Percentiles rank a stretch among this genome's conserved stretches.
Conservation (phyloP, 2,888 invertebrate genomes). For the Branchipolynoe longqiensis region DNA sequence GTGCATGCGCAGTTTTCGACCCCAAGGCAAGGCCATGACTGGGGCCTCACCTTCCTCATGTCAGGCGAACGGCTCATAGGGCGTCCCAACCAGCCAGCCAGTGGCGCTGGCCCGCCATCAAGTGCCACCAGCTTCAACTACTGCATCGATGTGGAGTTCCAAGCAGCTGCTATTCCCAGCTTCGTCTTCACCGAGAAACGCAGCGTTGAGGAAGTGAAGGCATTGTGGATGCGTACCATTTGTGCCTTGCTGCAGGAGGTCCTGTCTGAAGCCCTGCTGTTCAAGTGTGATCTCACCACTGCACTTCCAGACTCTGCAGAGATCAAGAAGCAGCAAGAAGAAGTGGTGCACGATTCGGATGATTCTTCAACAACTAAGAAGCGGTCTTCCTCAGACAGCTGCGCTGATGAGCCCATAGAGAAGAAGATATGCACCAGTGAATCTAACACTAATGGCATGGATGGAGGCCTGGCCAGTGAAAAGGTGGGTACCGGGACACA, state of each 20-base stretch:
- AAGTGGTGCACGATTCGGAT: not conserved
- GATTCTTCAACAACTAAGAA: not conserved
- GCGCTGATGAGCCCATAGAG: not conserved
- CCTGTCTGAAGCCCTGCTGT: slow-evolving; percentile 63
- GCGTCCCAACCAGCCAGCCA: not conserved
- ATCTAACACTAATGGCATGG: not conserved
- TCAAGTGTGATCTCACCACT: slow-evolving; percentile 59
- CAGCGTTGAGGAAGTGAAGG: not conserved
- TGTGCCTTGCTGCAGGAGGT: slow-evolving; percentile 67
- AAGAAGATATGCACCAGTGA: not conserved
- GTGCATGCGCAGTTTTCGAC: not conserved
- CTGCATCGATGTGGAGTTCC: slow-evolving; percentile 61
- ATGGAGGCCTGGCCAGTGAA: not conserved
- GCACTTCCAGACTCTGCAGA: slow-evolving; percentile 63
- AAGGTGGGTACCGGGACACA: not conserved
- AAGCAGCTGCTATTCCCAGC: slow-evolving; percentile 67
- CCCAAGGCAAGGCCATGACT: slow-evolving; percentile 1
- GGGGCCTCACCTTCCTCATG: slow-evolving; percentile 59
- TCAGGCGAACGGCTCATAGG: not conserved
- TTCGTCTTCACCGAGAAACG: not conserved
- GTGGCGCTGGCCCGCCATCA: not conserved
- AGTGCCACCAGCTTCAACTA: not conserved
- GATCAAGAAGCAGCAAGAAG: not conserved
- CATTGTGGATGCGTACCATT: slow-evolving; percentile 32
- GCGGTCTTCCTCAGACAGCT: not conserved